Base-by-base conservation (phyloP, 2,888 invertebrate species). In the Limnephilus rhombicus region DNA sequence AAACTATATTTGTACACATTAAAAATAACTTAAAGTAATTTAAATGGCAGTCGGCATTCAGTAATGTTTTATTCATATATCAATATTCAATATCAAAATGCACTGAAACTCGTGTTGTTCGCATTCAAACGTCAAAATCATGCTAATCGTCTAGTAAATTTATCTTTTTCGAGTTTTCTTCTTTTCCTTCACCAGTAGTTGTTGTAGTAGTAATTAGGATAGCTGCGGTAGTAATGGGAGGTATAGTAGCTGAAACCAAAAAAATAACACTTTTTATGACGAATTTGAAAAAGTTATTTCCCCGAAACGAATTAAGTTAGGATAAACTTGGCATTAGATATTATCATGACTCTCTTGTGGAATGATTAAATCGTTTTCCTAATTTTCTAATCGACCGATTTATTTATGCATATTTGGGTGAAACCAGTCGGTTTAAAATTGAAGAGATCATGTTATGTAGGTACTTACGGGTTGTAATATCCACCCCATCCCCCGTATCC, bases 381-480 rank as follows among this genome's bases (percentile, higher is more conserved):
- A 1, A 0, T 24, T 7, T 18, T 7, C 2, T 53, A 13, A 3
- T 53, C 53, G 3, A 53, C 53, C 49, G 7, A 49, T 15, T 13
- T 49, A 49, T 13, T 49, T 2, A 15, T 41, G 15, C 15, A 3
- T 13, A 49, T 49, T 1, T 15, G 49, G 15, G 15, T 49, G 15
- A 15, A 49, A 15, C 4, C 49, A 11, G 7, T 24, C 24, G 18
- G 68, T 68, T 24, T 18, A 68, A 68, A 24, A 68, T 68, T 68
- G 1, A 68, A 7, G 53, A 68, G 24, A 68, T 68, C n/a, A 24
- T 24, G 68, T 24, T 68, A 9, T 9, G n/a, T 9, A 68, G 9
- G 24, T 83, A 91, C 91, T 89, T 89, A 89, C 85, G 92, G 92
- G 92, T 95, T 95, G 83, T 95, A 94, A 90, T 95, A 95, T 34